Conservation (phyloP, 1,140 invertebrate genomes). For the Bombus affinis region DNA sequence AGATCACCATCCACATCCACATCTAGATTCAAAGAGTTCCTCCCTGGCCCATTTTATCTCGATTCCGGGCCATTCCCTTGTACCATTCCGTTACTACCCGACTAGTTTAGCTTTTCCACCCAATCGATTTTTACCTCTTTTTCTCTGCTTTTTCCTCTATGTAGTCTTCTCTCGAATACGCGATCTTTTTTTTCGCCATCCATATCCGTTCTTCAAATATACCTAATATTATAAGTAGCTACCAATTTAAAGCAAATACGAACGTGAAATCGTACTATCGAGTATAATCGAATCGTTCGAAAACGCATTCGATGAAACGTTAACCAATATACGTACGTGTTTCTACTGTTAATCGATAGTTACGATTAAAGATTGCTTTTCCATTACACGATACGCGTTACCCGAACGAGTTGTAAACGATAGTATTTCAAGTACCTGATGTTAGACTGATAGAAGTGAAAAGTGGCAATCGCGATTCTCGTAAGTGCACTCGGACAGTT, state of each 20-base stretch:
- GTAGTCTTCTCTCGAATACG: neutral
- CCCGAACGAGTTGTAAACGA: neutral
- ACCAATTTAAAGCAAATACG: neutral
- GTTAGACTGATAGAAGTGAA: constrained; percentile 30
- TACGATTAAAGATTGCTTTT: neutral
- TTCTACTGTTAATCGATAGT: neutral
- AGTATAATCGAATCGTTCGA: neutral
- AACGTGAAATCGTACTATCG: neutral
- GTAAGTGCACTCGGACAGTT: neutral
- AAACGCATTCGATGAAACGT: neutral
- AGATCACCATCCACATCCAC: constrained; percentile 1
- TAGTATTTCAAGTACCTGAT: constrained; percentile 52
- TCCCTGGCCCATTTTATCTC: neutral
- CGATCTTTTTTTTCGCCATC: neutral
- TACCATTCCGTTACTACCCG: neutral
- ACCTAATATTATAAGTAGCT: neutral
- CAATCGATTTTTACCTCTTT: too few relatives aligned
- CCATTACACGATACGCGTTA: neutral
- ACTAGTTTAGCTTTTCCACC: neutral
- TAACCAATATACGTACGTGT: neutral
- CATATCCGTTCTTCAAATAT: neutral
- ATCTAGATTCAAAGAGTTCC: constrained; percentile 10
- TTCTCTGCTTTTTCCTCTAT: neutral
- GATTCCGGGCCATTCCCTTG: neutral
- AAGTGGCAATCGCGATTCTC: constrained; percentile 17